Evolutionary conservation across 2,113 vertebrate genomes (phyloP).

Genomic region (Passer domesticus): DNA sequence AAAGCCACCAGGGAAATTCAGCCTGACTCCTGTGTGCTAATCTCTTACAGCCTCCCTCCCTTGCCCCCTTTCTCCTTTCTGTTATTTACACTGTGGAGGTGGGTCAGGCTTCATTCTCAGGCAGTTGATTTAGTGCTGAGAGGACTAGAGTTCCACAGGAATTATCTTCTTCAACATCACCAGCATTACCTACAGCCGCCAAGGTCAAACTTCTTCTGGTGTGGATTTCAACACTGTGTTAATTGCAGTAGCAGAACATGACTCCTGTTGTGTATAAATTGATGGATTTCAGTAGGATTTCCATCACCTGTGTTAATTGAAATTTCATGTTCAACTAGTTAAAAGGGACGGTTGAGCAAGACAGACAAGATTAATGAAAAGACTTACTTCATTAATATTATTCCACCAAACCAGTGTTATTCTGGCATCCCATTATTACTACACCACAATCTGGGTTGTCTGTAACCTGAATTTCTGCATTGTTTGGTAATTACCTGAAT

Average conservation of each 20-base stretch:
- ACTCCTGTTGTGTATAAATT: neutral
- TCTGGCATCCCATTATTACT: neutral
- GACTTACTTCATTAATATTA: neutral
- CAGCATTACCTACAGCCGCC: neutral
- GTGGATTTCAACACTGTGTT: neutral
- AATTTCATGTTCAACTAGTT: neutral
- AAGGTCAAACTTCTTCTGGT: neutral
- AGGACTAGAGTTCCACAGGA: neutral
- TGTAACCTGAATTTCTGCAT: slow-evolving; percentile 19
- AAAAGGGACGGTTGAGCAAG: neutral
- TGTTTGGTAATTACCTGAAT: neutral
- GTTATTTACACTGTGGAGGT: neutral
- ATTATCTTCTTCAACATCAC: neutral
- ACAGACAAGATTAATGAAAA: neutral
- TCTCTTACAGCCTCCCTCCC: neutral
- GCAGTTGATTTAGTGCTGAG: neutral
- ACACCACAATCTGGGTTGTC: neutral
- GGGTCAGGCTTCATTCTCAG: neutral
- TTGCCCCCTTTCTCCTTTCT: neutral
- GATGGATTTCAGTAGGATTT: neutral
- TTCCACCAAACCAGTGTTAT: neutral
- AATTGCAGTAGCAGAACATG: neutral
- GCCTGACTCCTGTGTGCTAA: neutral
- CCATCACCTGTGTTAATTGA: neutral
- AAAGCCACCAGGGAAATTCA: neutral